Conservation (phyloP, 2,888 invertebrate species). For the Anagyrus pseudococci region DNA sequence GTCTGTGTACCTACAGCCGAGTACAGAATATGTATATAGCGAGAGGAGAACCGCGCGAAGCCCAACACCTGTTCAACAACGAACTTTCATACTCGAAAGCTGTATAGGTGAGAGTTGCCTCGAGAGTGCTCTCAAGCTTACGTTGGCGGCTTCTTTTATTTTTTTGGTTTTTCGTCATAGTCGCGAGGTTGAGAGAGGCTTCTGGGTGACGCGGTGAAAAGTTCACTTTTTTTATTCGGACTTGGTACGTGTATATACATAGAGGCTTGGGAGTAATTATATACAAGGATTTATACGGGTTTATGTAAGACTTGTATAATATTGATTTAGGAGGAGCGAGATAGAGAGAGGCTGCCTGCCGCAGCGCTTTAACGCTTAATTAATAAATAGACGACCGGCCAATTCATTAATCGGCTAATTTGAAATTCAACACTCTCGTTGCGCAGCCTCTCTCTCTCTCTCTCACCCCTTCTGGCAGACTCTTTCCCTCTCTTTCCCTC, state of each 20-base stretch:
- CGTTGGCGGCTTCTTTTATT: too few species aligned
- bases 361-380: too few species aligned
- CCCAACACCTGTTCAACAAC: too few species aligned
- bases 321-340: neutral
- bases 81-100: too few species aligned
- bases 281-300: neutral
- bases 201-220: neutral
- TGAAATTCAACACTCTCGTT: slow-evolving; percentile 1
- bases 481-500: neutral
- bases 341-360: neutral
- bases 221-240: neutral
- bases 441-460: neutral
- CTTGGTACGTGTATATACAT: neutral
- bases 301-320: neutral
- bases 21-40: neutral
- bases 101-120: too few species aligned
- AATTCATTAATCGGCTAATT: neutral
- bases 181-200: too few species aligned
- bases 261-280: neutral
- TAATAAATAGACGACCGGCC: neutral
- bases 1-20: too few species aligned
- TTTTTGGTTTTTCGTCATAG: too few species aligned
- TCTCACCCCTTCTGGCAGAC: too few species aligned
- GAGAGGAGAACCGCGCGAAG: too few species aligned
- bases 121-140: too few species aligned